Conservation (phyloP, 92 coral and sea anemone species). For the Phenganax marumi region DNA sequence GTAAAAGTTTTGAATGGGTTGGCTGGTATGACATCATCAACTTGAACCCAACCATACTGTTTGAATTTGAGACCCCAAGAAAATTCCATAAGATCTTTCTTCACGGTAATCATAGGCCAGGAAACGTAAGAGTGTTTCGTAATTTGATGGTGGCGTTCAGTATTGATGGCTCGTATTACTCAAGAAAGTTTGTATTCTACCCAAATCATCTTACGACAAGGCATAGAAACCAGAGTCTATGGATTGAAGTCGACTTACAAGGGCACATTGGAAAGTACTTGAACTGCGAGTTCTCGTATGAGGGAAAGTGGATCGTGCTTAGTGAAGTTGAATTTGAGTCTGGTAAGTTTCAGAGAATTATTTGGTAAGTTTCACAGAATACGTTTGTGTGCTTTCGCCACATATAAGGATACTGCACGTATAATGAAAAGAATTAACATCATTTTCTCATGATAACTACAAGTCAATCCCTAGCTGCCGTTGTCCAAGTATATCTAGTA, state of each 20-base stretch:
- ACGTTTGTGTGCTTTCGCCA: too few species aligned
- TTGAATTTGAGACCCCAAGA: slow-evolving; percentile 72
- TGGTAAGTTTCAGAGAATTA: slow-evolving; percentile 52
- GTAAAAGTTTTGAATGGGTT: slow-evolving; percentile 80
- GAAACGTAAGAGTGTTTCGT: slow-evolving; percentile 79
- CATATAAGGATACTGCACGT: too few species aligned
- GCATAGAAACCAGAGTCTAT: slow-evolving; percentile 65
- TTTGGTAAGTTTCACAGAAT: neutral
- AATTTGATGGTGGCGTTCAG: slow-evolving; percentile 85
- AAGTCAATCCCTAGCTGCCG: too few species aligned
- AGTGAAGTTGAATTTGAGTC: slow-evolving; percentile 90
- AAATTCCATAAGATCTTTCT: slow-evolving; percentile 70
- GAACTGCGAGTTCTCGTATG: slow-evolving; percentile 84
- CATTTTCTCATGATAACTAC: too few species aligned
- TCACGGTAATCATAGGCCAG: slow-evolving; percentile 75
- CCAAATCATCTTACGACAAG: slow-evolving; percentile 63
- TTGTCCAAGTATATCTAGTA: too few species aligned
- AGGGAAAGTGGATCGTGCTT: slow-evolving; percentile 93
- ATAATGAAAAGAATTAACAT: too few species aligned
- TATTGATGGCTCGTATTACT: slow-evolving; percentile 81
- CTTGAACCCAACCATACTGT: slow-evolving; percentile 69
- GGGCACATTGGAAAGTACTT: slow-evolving; percentile 73
- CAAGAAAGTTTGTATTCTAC: slow-evolving; percentile 88
- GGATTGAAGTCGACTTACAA: slow-evolving; percentile 75
- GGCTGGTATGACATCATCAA: slow-evolving; percentile 88